phyloP scores from a whole-genome alignment of 1,140 invertebrate genomes.

The Calliopsis andreniformis region DNA sequence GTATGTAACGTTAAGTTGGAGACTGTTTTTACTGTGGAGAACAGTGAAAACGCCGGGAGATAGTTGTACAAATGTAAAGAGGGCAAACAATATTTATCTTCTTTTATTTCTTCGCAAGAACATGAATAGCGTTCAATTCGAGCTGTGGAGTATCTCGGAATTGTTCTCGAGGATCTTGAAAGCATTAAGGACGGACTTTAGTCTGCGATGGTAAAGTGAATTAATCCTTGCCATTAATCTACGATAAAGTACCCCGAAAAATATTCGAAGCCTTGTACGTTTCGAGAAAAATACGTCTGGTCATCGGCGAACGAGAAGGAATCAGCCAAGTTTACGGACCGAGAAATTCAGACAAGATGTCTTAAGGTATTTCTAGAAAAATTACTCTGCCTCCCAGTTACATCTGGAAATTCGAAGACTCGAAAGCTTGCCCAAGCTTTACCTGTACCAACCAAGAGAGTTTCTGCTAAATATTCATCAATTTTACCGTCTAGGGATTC shows the following conservation, averaged over 20 bases:
- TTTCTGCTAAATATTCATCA: slow-evolving; percentile 24
- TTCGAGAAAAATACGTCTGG: not conserved
- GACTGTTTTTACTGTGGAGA: no score
- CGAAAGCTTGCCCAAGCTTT: not conserved
- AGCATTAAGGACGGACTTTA: no score
- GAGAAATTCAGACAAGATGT: not conserved
- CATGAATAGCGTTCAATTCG: not conserved
- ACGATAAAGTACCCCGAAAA: not conserved
- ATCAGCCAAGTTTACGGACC: not conserved
- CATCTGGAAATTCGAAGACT: not conserved
- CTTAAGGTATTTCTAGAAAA: not conserved
- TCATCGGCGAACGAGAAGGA: not conserved
- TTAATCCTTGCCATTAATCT: slow-evolving; percentile 4
- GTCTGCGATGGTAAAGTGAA: no score
- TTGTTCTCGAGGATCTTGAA: no score
- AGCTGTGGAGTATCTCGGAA: no score
- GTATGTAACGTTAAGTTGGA: not conserved
- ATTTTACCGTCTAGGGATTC: not conserved
- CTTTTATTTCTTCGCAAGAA: not conserved
- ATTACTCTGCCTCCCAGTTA: not conserved
- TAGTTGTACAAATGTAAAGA: no score
- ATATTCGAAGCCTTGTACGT: not conserved
- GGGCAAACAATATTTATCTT: not conserved
- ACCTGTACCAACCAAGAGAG: not conserved
- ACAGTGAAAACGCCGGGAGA: no score